Conservation (phyloP, 1,140 invertebrate genomes). For the Drosophila dunni region DNA sequence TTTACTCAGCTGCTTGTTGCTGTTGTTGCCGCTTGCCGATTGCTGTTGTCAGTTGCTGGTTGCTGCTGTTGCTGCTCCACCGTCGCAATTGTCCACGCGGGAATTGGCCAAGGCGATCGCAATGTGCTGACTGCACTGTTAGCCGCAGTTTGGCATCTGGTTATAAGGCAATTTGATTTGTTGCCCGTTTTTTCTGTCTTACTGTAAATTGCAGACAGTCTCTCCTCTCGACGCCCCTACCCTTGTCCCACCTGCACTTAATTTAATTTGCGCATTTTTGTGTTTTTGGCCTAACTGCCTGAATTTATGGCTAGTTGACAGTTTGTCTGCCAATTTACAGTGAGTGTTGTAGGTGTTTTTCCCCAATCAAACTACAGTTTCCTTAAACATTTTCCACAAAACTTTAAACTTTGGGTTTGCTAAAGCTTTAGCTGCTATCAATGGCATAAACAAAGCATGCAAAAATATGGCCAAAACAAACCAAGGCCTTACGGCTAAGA, state of each 20-base stretch:
- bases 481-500: slow-evolving; percentile 35
- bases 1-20: slow-evolving; percentile 61
- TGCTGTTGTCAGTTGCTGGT: background rate
- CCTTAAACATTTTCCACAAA: slow-evolving; percentile 5
- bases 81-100: slow-evolving; percentile 75
- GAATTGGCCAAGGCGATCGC: slow-evolving; percentile 66
- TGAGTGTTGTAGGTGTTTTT: slow-evolving; percentile 34
- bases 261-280: slow-evolving; percentile 70
- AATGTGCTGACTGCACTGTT: slow-evolving; percentile 10
- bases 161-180: slow-evolving; percentile 80
- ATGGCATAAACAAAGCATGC: slow-evolving; percentile 45
- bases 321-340: slow-evolving; percentile 48
- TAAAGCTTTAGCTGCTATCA: slow-evolving; percentile 55
- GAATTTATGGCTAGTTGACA: slow-evolving; percentile 75
- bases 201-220: slow-evolving; percentile 70
- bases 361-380: background rate
- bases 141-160: slow-evolving; percentile 26
- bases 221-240: background rate
- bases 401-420: slow-evolving; percentile 33
- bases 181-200: slow-evolving; percentile 51
- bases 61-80: slow-evolving; percentile 24
- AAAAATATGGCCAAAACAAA: slow-evolving; percentile 22
- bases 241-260: slow-evolving; percentile 44
- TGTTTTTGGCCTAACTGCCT: slow-evolving; percentile 35
- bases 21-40: slow-evolving; percentile 3